A percentile compares a stretch with the other conserved stretches of the same genome.
phyloP scores from a whole-genome alignment of 2,888 invertebrate genomes.

The Epinotia bilunana region DNA sequence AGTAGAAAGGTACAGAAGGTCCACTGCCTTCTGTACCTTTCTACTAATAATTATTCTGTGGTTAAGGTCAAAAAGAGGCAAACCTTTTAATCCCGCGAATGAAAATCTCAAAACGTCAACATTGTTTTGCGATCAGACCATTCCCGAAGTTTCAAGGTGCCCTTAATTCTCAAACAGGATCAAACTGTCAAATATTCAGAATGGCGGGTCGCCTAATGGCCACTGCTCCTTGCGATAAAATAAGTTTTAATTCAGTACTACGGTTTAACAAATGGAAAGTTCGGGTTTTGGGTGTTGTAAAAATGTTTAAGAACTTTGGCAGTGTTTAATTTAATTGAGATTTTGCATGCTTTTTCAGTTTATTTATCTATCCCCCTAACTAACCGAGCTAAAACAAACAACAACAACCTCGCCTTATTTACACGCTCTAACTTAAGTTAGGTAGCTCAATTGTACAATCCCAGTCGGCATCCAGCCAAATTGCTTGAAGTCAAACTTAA shows the following conservation, averaged over 20 bases:
- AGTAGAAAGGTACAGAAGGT: too few species aligned
- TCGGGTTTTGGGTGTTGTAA: neutral
- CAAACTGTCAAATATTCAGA: slow-evolving; percentile 40
- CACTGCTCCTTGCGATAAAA: slow-evolving; percentile 16
- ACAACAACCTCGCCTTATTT: slow-evolving; percentile 11
- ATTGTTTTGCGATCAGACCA: slow-evolving; percentile 4
- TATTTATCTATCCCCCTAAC: neutral
- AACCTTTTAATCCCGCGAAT: too few species aligned
- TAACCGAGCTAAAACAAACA: neutral
- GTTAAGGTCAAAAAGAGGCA: too few species aligned
- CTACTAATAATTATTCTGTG: too few species aligned
- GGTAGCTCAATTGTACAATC: slow-evolving; percentile 25
- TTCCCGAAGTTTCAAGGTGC: slow-evolving; percentile 33
- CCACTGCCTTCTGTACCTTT: too few species aligned
- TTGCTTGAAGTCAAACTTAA: slow-evolving; percentile 25
- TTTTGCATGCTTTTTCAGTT: neutral
- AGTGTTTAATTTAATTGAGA: neutral
- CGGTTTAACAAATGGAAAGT: neutral
- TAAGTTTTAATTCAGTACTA: neutral
- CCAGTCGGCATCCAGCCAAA: slow-evolving; percentile 27
- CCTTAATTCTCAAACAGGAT: slow-evolving; percentile 24
- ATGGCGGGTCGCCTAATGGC: slow-evolving; percentile 30
- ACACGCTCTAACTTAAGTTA: slow-evolving; percentile 19
- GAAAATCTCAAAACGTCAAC: neutral
- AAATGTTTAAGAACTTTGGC: neutral